phyloP scores from a whole-genome alignment of 2,113 vertebrate genomes.

The Elaphurus davidianus region DNA sequence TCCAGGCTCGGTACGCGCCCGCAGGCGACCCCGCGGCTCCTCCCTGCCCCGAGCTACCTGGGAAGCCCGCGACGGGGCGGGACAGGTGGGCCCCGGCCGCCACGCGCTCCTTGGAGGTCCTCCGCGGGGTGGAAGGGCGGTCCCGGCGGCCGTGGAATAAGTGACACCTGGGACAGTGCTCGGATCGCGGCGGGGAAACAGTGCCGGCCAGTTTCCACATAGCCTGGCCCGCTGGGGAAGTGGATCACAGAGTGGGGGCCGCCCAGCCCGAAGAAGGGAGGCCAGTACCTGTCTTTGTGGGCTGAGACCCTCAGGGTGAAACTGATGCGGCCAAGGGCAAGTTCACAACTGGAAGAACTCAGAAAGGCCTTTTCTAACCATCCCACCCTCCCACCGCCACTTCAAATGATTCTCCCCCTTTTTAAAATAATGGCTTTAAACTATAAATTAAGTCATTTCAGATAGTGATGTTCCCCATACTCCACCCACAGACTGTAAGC shows the following conservation, averaged over 20 bases:
- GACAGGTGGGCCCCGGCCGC: constrained; percentile 11
- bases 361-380: not conserved
- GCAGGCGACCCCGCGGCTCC: not conserved
- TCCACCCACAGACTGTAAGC: not conserved
- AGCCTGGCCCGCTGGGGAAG: not conserved
- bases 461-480: not conserved
- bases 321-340: not conserved
- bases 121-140: not conserved
- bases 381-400: no score
- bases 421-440: not conserved
- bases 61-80: not conserved
- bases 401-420: not conserved
- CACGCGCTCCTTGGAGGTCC: not conserved
- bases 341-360: not conserved
- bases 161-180: not conserved
- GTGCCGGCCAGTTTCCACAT: not conserved
- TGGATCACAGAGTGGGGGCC: not conserved
- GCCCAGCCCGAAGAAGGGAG: not conserved
- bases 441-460: not conserved
- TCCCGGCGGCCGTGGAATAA: not conserved
- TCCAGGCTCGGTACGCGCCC: not conserved
- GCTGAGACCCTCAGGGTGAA: not conserved
- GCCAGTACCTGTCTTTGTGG: not conserved
- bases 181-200: not conserved
- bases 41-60: constrained; percentile 48